These are phyloP conservation scores for Amblyjoppa fuscipennis DNA, from an alignment of 2,888 invertebrate species.

Conservation along the genomic window DNA sequence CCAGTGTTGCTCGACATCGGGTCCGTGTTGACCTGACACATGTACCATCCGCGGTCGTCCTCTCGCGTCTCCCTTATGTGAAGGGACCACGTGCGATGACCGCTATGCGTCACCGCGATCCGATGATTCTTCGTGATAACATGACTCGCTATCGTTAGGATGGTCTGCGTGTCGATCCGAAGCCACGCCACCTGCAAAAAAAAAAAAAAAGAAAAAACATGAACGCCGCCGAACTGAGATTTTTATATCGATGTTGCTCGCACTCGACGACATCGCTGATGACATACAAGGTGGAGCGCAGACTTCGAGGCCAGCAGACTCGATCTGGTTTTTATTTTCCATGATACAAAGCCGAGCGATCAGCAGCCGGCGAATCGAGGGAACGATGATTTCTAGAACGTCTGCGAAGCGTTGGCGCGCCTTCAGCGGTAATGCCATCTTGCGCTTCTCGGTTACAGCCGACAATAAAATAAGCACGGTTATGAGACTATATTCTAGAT, in stretches of 20 bases:
- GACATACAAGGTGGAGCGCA: background rate
- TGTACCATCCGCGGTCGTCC: constrained; percentile 85
- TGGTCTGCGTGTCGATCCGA: constrained; percentile 86
- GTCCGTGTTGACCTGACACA: constrained; percentile 85
- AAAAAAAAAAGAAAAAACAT: background rate
- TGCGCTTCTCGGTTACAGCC: background rate
- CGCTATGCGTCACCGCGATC: constrained; percentile 85
- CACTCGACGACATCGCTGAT: background rate
- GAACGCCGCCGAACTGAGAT: constrained; percentile 58
- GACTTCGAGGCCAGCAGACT: background rate
- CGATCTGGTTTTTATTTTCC: background rate
- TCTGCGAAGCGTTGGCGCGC: background rate
- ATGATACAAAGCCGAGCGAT: background rate
- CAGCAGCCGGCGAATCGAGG: background rate
- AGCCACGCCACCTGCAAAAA: constrained; percentile 86
- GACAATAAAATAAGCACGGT: background rate
- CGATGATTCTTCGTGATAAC: constrained; percentile 86
- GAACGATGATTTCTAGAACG: background rate
- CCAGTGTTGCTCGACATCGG: constrained; percentile 86
- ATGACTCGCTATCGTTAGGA: constrained; percentile 86
- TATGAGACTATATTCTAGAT: background rate
- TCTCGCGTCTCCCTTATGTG: constrained; percentile 86
- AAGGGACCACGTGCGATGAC: constrained; percentile 85
- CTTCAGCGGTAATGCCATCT: background rate
- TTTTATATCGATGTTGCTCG: constrained; percentile 30